phyloP scores from a whole-genome alignment of 2,113 vertebrate species.

The Vireo altiloquus region DNA sequence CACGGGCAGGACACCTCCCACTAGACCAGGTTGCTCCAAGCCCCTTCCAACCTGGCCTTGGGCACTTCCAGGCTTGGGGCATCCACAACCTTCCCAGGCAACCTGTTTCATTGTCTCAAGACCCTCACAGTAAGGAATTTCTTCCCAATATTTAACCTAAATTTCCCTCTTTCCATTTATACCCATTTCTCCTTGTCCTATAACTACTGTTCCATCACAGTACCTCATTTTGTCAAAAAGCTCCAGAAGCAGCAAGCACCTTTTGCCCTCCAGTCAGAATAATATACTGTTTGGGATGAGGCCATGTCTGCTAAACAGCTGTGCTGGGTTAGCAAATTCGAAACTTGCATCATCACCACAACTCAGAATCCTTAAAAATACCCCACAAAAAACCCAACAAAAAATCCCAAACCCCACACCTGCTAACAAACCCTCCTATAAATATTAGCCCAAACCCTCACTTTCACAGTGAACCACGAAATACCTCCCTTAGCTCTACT shows the following conservation, averaged over 20 bases:
- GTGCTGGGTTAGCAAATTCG: neutral
- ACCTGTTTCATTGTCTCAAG: too few species aligned
- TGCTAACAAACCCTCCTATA: neutral
- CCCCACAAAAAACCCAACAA: neutral
- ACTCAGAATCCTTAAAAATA: neutral
- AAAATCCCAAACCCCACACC: neutral
- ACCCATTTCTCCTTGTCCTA: accelerated
- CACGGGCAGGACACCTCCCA: neutral
- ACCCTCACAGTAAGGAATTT: neutral
- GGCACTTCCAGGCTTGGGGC: neutral
- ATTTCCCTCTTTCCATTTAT: neutral
- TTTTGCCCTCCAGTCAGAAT: neutral
- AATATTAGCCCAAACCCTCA: neutral
- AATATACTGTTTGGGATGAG: accelerated
- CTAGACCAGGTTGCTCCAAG: neutral
- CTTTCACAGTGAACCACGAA: neutral
- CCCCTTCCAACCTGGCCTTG: neutral
- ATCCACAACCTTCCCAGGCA: neutral
- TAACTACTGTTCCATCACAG: neutral
- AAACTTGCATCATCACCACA: neutral
- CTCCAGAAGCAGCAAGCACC: neutral
- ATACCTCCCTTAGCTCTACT: neutral
- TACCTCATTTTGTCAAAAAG: neutral
- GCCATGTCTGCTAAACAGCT: neutral
- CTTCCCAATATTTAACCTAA: neutral